These are phyloP conservation scores for Rhynchonycteris naso DNA, from an alignment of 2,797 vertebrate species.

Conservation along the genomic window DNA sequence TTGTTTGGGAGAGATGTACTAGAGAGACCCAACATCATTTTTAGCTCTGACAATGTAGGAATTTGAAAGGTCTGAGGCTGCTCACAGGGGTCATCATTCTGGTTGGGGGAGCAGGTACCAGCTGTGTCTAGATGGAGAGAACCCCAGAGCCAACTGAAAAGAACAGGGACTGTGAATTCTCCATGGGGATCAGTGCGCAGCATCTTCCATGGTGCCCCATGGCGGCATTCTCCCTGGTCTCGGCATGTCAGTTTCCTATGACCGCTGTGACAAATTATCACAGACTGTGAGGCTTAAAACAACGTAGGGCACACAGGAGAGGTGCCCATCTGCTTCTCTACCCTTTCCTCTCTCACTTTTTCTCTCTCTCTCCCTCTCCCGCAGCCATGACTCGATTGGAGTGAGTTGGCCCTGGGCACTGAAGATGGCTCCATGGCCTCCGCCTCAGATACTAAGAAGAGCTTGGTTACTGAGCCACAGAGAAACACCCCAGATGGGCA, in stretches of 20 bases:
- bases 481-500: no score
- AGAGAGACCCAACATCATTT: background rate
- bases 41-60: background rate
- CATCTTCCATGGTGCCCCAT: fast-evolving
- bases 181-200: background rate
- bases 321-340: no score
- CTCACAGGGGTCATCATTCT: background rate
- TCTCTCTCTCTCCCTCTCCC: no score
- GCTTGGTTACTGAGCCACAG: no score
- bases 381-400: no score
- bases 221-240: fast-evolving
- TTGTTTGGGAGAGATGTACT: background rate
- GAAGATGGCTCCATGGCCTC: no score
- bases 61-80: background rate
- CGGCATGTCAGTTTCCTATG: background rate
- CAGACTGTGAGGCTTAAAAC: background rate
- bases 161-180: background rate
- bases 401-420: no score
- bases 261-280: background rate
- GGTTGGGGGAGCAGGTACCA: background rate
- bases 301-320: background rate
- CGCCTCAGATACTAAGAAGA: no score
- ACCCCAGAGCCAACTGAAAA: no score
- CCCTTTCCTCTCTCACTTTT: no score
- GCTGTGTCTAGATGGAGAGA: background rate